These are phyloP conservation scores for Sorex maritimensis DNA, from an alignment of 2,797 vertebrate genomes.

Conservation along the genomic window DNA sequence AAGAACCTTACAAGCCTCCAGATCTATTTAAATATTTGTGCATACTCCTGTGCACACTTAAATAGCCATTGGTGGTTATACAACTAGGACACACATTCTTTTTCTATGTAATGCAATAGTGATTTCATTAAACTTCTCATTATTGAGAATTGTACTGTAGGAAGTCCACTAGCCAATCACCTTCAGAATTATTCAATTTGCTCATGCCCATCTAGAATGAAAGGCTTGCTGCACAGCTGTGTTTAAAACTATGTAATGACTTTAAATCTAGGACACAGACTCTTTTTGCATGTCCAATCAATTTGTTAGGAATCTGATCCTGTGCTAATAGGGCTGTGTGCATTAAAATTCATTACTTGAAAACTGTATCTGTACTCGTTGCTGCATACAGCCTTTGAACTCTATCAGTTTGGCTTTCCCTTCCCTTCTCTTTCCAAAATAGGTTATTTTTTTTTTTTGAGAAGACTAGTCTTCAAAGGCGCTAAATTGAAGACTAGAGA, in stretches of 20 bases:
- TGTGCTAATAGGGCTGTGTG: constrained; percentile 75
- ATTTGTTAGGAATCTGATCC: constrained; percentile 84
- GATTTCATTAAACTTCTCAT: constrained; percentile 80
- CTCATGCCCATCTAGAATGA: constrained; percentile 75
- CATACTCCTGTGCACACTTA: constrained; percentile 29
- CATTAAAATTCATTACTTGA: constrained; percentile 85
- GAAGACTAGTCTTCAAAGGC: constrained; percentile 41
- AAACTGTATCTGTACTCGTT: constrained; percentile 71
- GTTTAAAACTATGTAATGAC: constrained; percentile 82
- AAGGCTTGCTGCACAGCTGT: constrained; percentile 78
- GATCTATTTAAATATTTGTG: constrained; percentile 60
- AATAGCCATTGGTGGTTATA: constrained; percentile 54
- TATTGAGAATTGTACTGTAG: constrained; percentile 79
- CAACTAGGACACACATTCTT: constrained; percentile 57
- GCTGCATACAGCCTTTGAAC: constrained; percentile 56
- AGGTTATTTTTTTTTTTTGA: constrained; percentile 33
- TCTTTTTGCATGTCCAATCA: constrained; percentile 85
- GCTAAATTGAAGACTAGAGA: constrained; percentile 61
- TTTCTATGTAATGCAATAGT: constrained; percentile 70
- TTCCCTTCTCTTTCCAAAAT: constrained; percentile 61
- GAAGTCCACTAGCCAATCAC: constrained; percentile 76
- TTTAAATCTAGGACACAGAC: constrained; percentile 85
- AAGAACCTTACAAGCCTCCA: background rate
- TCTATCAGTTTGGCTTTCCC: constrained; percentile 31
- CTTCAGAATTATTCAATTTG: constrained; percentile 73